Evolutionary conservation across 2,113 vertebrate species (phyloP), one percentile per base, ranked within the genome.

Genomic region (Hippopotamus amphibius): DNA sequence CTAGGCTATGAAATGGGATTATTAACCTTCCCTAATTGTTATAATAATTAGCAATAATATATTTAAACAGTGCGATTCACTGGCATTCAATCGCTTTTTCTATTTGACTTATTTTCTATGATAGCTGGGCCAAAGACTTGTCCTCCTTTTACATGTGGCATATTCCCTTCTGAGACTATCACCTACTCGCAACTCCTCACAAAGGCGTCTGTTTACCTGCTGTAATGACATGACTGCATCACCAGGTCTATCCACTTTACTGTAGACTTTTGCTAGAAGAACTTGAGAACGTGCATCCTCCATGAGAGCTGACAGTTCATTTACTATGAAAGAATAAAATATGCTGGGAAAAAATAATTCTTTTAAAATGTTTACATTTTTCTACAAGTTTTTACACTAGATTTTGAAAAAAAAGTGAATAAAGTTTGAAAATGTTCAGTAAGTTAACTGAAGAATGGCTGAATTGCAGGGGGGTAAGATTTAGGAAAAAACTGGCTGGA

Each of bases 261-360:
- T 99, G 96, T 99, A 99, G 95, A 99, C 98, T 98, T 99, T 99
- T 96, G 99, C 99, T 96, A 99, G 98, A 96, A 99, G 99, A 95
- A 99, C 98, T 28, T 99, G 99, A 97, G 99, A 99, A 80, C 99
- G 99, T 80, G 99, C 99, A 97, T 99, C 99, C 79, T 99, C 99
- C 93, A 99, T 99, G 88, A 99, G 99, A 30, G 98, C 98, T 16
- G 98, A 98, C 46, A 99, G 98, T 77, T 99, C 99, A 97, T 99
- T 99, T 89, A 98, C 99, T 99, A 63, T 21, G 95, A 97, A 80
- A 97, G 97, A 88, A 84, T 10, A 37, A 69, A 95, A 63, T 81
- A 71, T 1, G 93, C 87, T 90, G 41, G 15, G 28, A 59, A 88
- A 84, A 14, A 96, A 66, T 53, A 33, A 80, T 24, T 87, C 88